Evolutionary conservation across 2,113 vertebrate genomes (phyloP), one percentile per base, ranked within the genome.

Genomic region (Ochotona curzoniae): DNA sequence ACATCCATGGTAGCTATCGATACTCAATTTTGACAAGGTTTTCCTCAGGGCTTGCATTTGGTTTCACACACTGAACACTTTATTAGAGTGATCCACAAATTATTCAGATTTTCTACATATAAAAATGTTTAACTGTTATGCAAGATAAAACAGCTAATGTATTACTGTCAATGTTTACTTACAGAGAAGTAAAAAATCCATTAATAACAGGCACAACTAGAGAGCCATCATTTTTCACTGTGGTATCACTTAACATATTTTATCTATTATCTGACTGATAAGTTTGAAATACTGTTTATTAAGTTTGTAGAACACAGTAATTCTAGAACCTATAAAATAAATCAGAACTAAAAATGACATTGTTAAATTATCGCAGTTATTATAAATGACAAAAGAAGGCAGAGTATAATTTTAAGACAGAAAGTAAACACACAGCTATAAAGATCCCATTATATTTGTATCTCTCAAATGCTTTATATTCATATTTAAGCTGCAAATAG

Each of bases 401-500:
- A 81, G 8, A 1, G 12, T 64, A 47, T 81, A 85, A 87, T 69
- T 73, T 35, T 88, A 70, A 90, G 79, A 75, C 7, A 87, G 54
- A 78, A 75, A 70, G 81, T 61, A 87, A 35, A 26, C 32, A 44
- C 13, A 67, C 2, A 66, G n/a, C 47, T 26, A 54, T 70, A 32
- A 64, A 63, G 13, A 79, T 63, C 67, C 76, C 20, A 67, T 81
- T 60, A 35, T 67, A 67, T 75, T 85, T 32, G 12, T 47, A 12
- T 75, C 89, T 64, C 66, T 89, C 35, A 66, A 32, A 66, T 35
- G 28, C 8, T 23, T 95, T 66, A 75, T 75, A 93, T 38, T 89
- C 6, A 49, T 8, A 91, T 60, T n/a, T 57, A 80, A 70, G 25
- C 8, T 70, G 21, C 51, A 83, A 25, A 73, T 23, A 71, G 23